Percentiles rank a stretch among this genome's conserved stretches.
phyloP scores from a whole-genome alignment of 2,888 invertebrate species.

The Heliconius aoede region DNA sequence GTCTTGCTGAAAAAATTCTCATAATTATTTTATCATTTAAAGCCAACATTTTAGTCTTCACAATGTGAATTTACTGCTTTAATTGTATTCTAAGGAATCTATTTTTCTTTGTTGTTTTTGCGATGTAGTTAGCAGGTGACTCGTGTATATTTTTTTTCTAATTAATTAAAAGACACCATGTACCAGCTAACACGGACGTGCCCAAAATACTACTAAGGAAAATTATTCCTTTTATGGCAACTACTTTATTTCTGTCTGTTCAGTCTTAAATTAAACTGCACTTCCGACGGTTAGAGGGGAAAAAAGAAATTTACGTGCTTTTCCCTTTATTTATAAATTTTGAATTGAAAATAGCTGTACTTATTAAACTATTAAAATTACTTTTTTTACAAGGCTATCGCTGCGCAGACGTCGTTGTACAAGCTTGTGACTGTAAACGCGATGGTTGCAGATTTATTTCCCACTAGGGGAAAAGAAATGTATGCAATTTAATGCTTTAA shows the following conservation, averaged over 20 bases:
- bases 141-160: constrained; percentile 65
- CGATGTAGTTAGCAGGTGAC: constrained; percentile 57
- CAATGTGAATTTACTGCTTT: constrained; percentile 31
- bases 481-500: too few species aligned
- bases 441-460: too few species aligned
- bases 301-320: constrained; percentile 34
- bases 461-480: too few species aligned
- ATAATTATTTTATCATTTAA: not conserved
- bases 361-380: too few species aligned
- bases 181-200: constrained; percentile 65
- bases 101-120: constrained; percentile 52
- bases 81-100: constrained; percentile 41
- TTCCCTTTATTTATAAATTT: constrained; percentile 1
- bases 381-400: too few species aligned
- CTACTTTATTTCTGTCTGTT: constrained; percentile 65
- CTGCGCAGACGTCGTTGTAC: too few species aligned
- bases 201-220: constrained; percentile 74
- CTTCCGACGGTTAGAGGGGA: constrained; percentile 41
- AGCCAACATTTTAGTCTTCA: constrained; percentile 2
- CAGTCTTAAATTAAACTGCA: constrained; percentile 53
- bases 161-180: constrained; percentile 75
- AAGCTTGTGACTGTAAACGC: too few species aligned
- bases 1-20: not conserved
- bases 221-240: constrained; percentile 56
- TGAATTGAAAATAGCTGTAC: not conserved